phyloP scores from a whole-genome alignment of 1,140 invertebrate genomes.

The Stenopsyche tienmushanensis region DNA sequence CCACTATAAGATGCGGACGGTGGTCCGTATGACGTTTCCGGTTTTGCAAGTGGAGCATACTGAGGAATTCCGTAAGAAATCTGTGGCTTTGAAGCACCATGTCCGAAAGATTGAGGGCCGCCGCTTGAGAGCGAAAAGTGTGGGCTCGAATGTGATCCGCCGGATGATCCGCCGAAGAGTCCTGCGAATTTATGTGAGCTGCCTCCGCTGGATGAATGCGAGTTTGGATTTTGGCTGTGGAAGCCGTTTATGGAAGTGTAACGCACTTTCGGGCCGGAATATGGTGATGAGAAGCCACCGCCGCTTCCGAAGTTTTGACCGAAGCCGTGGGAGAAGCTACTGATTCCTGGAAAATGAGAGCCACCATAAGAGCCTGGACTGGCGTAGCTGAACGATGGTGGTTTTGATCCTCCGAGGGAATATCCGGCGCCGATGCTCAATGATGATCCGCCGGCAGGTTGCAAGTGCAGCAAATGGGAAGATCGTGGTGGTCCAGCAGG shows the following conservation, averaged over 20 bases:
- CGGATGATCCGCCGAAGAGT: constrained; percentile 13
- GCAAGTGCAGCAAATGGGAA: constrained; percentile 25
- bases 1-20: constrained; percentile 12
- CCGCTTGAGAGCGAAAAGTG: constrained; percentile 14
- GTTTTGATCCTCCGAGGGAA: constrained; percentile 31
- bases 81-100: constrained; percentile 30
- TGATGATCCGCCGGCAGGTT: constrained; percentile 21
- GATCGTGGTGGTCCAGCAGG: constrained; percentile 22
- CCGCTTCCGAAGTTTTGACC: constrained; percentile 5
- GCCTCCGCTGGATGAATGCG: neutral
- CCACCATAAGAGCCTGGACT: neutral
- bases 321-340: constrained; percentile 1
- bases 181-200: constrained; percentile 11
- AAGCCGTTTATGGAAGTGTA: constrained; percentile 34
- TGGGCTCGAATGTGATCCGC: constrained; percentile 11
- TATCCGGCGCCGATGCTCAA: constrained; percentile 37
- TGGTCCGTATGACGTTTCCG: constrained; percentile 19
- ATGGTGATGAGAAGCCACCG: neutral
- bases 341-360: constrained; percentile 13
- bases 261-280: constrained; percentile 14
- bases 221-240: constrained; percentile 7
- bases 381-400: constrained; percentile 5
- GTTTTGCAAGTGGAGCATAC: constrained; percentile 20
- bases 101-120: constrained; percentile 33
- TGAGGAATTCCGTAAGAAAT: constrained; percentile 31